phyloP scores from a whole-genome alignment of 1,140 invertebrate species.

The Macrosteles quadrilineatus region DNA sequence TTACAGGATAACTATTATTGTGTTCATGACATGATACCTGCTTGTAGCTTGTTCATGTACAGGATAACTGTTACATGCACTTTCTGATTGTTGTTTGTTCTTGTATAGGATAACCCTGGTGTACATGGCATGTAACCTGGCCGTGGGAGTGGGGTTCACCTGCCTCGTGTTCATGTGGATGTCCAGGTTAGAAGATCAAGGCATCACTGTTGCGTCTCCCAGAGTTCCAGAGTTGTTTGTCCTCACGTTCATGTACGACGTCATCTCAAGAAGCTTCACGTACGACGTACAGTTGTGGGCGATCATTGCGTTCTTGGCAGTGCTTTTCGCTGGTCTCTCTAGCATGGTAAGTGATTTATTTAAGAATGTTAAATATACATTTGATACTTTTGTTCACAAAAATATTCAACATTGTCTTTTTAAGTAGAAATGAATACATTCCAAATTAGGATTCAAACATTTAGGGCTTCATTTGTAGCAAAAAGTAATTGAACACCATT shows the following conservation, averaged over 20 bases:
- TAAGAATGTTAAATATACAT: too few species aligned
- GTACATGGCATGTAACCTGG: constrained; percentile 51
- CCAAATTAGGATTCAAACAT: background rate
- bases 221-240: constrained; percentile 51
- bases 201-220: constrained; percentile 23
- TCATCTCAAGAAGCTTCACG: constrained; percentile 44
- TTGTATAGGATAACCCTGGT: constrained; percentile 49
- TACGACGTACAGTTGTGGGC: constrained; percentile 49
- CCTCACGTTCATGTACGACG: constrained; percentile 52
- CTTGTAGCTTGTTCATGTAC: too few species aligned
- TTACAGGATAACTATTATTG: too few species aligned
- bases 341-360: constrained; percentile 51
- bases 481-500: background rate
- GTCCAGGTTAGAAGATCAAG: constrained; percentile 39
- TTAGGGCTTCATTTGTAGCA: too few species aligned
- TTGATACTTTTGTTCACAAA: background rate
- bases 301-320: constrained; percentile 48
- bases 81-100: too few species aligned
- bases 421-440: too few species aligned
- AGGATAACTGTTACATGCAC: too few species aligned
- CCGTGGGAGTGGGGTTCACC: constrained; percentile 51
- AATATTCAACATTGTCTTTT: background rate
- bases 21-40: too few species aligned
- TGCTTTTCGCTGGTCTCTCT: constrained; percentile 53
- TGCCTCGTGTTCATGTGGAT: constrained; percentile 50